Evolutionary conservation across 92 coral and sea anemone genomes (phyloP), one percentile per base, ranked within the genome.

Genomic region (Bergia puertoricense): DNA sequence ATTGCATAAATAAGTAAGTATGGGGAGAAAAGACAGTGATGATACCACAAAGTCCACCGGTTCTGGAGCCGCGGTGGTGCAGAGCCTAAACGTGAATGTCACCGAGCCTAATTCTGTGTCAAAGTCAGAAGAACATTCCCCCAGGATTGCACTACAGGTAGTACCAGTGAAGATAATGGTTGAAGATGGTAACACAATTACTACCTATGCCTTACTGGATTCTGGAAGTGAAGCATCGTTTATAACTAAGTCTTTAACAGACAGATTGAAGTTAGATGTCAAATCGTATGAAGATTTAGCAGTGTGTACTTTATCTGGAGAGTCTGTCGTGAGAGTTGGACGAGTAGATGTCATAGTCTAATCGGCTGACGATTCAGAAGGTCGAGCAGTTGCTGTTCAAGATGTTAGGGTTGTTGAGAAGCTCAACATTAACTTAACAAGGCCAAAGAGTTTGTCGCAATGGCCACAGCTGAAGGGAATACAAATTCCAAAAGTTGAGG

Each of bases 211-310:
- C 44, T 77, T 92, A 45, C 81, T 92, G 20, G 93, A 92, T 76
- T 67, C 91, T 45, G 91, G 95, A 48, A 92, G 94, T 48, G 94
- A 92, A 67, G 94, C 88, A 69, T 83, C 86, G 46, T 92, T 90
- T 84, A 75, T 90, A 66, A 59, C 91, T 11, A 80, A 85, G 72
- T 39, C 90, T 6, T 76, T 83, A 2, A 43, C 85, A 43, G 89
- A 92, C 74, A 90, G 79, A 56, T 80, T 86, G 78, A 81, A 88
- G 77, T 78, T 90, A 14, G 43, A 84, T 16, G 73, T 67, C 11
- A 79, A 87, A 73, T 78, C 71, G 45, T 81, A 56, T 72, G 86
- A 89, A 30, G 78, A 86, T n/a, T 81, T 90, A 68, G 62, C 86
- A 5, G 89, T 82, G n/a, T 81, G 89, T 79, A 87, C 88, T 50